Evolutionary conservation across 2,113 vertebrate genomes (phyloP), one percentile per base, ranked within the genome.

Genomic region (Azemiops feae): DNA sequence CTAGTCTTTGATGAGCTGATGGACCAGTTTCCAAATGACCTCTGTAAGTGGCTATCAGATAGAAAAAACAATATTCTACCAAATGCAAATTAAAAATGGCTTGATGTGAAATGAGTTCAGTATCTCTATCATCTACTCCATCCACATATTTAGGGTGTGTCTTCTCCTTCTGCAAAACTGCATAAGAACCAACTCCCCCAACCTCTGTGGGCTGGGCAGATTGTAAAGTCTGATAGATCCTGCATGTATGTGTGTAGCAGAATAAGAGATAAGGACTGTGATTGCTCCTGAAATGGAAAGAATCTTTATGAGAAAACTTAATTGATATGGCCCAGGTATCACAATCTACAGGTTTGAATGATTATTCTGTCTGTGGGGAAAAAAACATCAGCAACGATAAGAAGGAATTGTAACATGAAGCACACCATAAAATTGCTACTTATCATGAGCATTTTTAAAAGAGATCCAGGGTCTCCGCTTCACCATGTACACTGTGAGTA

Each of bases 1-100:
- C 96, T 99, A 89, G 98, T 99, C 39, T 99, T 99, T 93, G 98
- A 99, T 86, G 99, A 99, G 95, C 96, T 99, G 95, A 98, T 99
- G 99, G 98, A 99, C 11, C 97, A 98, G 96, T 97, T 98, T 87
- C 97, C 98, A 95, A 98, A 99, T 90, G 98, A 99, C 93, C 95
- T 99, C 53, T 97, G 99, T 99, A 97, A 98, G 99, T 98, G 94
- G 91, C 30, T 27, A 87, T 53, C 23, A 30, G 89, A 0, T 1
- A 89, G 58, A 0, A 0, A 88, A 81, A 91, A 87, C 85, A 91
- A 90, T 87, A 39, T 69, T n/a, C 64, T 14, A 52, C 16, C n/a
- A 25, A 25, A 58, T 50, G 34, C 30, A 34, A 11, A 39, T 53
- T 53, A n/a, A 60, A 91, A 69, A 69, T 60, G 30, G 27, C 58